Percentiles rank a stretch among this genome's conserved stretches.
These are phyloP conservation scores for Phytoseiulus persimilis DNA, from an alignment of 2,888 invertebrate genomes.

Conservation along the genomic window DNA sequence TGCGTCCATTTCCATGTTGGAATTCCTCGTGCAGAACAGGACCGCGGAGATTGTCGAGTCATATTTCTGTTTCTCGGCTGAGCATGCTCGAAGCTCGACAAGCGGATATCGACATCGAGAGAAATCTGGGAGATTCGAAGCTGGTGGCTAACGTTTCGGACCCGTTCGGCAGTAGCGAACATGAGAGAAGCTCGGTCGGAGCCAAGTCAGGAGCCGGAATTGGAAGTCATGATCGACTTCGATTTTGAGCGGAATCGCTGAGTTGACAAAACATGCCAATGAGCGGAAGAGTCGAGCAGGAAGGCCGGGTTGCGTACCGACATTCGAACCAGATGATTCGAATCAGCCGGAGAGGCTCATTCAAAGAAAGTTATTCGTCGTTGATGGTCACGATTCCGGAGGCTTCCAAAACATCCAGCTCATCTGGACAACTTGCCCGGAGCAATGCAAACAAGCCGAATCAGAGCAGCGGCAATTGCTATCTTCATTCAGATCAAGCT, in stretches of 20 bases:
- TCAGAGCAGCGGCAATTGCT: not conserved
- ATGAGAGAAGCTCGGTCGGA: not conserved
- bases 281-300: not conserved
- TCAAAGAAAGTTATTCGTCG: not conserved
- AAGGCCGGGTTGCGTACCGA: not conserved
- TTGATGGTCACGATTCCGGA: not conserved
- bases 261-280: not conserved
- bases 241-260: not conserved
- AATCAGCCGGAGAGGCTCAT: not conserved
- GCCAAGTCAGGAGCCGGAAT: not conserved
- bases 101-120: no score
- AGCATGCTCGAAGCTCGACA: no score
- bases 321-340: not conserved
- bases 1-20: no score
- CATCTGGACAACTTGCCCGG: not conserved
- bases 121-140: no score
- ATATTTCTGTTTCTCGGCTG: no score
- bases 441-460: not conserved
- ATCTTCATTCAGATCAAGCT: not conserved
- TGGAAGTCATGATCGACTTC: not conserved
- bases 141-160: no score
- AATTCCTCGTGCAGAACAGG: no score
- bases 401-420: not conserved
- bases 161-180: no score
- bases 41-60: no score